These are phyloP conservation scores for Torymus texanus DNA, from an alignment of 2,888 invertebrate species.

Conservation along the genomic window DNA sequence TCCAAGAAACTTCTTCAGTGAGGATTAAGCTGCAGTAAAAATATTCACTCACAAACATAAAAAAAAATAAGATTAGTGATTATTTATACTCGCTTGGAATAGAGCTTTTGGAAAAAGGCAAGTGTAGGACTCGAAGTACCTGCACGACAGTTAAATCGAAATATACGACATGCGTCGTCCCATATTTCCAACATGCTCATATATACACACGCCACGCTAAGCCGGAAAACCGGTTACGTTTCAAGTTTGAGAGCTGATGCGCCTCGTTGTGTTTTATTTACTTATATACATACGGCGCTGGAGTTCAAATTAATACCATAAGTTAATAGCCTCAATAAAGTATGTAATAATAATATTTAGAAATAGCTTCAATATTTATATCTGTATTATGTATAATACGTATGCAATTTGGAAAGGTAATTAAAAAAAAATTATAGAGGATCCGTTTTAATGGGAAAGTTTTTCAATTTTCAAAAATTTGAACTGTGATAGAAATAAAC, in stretches of 20 bases:
- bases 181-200: conserved; percentile 10
- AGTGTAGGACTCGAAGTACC: neutral
- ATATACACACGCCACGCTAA: neutral
- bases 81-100: too few relatives aligned
- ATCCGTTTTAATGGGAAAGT: too few relatives aligned
- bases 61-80: too few relatives aligned
- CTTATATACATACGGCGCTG: neutral
- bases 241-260: conserved; percentile 4
- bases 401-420: too few relatives aligned
- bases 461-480: too few relatives aligned
- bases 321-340: conserved; percentile 1
- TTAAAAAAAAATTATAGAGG: too few relatives aligned
- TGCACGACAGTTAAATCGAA: neutral
- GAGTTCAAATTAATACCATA: neutral
- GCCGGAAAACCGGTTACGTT: conserved; percentile 22
- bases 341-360: neutral
- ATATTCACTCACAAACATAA: too few relatives aligned
- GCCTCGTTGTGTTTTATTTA: conserved; percentile 5
- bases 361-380: neutral
- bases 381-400: neutral
- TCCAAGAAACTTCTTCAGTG: too few relatives aligned
- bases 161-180: conserved; percentile 9
- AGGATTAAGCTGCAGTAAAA: too few relatives aligned
- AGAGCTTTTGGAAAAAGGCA: too few relatives aligned
- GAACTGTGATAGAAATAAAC: too few relatives aligned